Evolutionary conservation across 2,797 vertebrate genomes (phyloP), one percentile per base, ranked within the genome.

Genomic region (Micrastur ruficollis): DNA sequence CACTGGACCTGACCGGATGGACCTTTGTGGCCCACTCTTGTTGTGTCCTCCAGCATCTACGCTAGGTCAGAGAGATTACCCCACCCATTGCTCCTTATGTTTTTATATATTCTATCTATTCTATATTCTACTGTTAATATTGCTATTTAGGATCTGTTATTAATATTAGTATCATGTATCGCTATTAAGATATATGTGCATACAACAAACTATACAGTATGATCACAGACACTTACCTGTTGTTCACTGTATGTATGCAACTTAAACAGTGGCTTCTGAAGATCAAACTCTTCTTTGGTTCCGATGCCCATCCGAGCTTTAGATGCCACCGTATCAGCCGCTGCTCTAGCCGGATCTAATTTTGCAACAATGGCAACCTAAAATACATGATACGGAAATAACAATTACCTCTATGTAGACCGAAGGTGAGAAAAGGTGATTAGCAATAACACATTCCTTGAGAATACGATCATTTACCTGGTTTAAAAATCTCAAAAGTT

Each of bases 191-290:
- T 11, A 2, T 0, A 7, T 17, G 65, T 47, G 58, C 62, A 26
- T 6, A 52, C 44, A 36, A 4, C 4, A 46, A 34, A n/a, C 32
- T 11, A 8, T 3, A 10, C 2, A 8, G 38, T 14, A 10, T 1
- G 2, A 25, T 0, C 3, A 2, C 59, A 63, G 71, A 32, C 42
- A 73, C 25, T 97, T 96, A 99, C 99, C 99, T 99, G 99, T 87
- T 98, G 97, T 40, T 99, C 98, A 25, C 93, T 99, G 98, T 98
- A 99, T 0, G 99, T 99, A 94, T 99, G 98, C 80, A 99, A 55
- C 63, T 96, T 95, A 94, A 99, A 99, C 49, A 99, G 98, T 11
- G 99, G 99, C 97, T 97, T 99, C 52, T 98, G 99, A 75, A 99
- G 98, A 76, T 98, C 94, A 90, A 97, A 98, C 93, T 99, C 98